Evolutionary conservation across 2,113 vertebrate species (phyloP), one percentile per base, ranked within the genome.

Genomic region (Donacobius atricapilla): DNA sequence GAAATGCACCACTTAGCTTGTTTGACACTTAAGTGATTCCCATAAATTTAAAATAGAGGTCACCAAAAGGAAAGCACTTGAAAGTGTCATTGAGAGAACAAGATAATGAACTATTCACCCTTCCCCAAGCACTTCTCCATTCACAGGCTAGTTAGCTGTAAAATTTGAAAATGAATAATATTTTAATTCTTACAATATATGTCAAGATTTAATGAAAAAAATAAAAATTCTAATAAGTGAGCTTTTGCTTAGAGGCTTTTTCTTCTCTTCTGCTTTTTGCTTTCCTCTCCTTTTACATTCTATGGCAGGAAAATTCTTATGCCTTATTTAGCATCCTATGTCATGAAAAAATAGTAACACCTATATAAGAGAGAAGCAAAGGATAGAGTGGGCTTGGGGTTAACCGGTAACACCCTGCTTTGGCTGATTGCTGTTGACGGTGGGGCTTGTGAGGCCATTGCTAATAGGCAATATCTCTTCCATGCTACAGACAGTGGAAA

Each of bases 1-100:
- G 96, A 98, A 98, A 98, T 98, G 96, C 96, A 97, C 95, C 92
- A 97, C 96, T 98, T 98, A 98, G 87, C 92, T 96, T 97, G 96
- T 96, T 97, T 98, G 96, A 98, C 97, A 98, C 97, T 97, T 97
- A 97, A 98, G 95, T 48, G 66, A 97, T 96, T 94, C 90, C 94
- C 94, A 98, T 98, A 98, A 97, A 98, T 98, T 98, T 96, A 94
- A 97, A 96, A 96, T 90, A 96, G 95, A 98, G 96, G 95, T 97
- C 96, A 95, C 87, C 72, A 95, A 91, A 96, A 94, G 97, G 83
- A 94, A 96, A 97, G 54, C 54, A 91, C 95, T 97, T 96, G 63
- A 87, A 95, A 97, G 85, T 97, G 96, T 97, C 96, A 97, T 83
- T 95, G 87, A 95, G 89, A 77, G 80, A 97, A 95, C 72, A 95